phyloP scores from a whole-genome alignment of 2,888 invertebrate genomes.

The Drosophila meridionalis region DNA sequence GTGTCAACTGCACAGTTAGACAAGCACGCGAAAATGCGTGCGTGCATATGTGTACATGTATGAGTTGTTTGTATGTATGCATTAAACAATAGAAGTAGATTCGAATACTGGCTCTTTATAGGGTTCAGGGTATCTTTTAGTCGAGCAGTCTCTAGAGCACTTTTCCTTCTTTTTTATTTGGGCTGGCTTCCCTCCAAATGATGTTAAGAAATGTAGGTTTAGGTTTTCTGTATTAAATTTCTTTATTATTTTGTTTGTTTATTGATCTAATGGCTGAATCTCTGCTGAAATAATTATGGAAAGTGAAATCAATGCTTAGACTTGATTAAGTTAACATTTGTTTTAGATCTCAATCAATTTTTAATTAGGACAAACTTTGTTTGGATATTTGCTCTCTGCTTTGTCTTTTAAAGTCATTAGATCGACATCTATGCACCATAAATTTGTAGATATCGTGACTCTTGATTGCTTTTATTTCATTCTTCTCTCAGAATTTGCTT shows the following conservation, averaged over 20 bases:
- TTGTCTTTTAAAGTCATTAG: constrained; percentile 8
- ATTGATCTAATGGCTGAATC: constrained; percentile 13
- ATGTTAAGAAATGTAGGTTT: constrained; percentile 21
- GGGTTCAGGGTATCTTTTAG: no score
- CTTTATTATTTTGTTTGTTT: neutral
- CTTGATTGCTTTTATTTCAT: constrained; percentile 5
- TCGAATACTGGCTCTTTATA: no score
- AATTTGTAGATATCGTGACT: constrained; percentile 22
- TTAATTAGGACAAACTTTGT: neutral
- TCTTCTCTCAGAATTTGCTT: constrained; percentile 10
- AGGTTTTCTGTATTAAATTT: neutral
- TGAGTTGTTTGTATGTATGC: no score
- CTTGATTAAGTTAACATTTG: constrained; percentile 1
- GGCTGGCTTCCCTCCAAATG: constrained; percentile 32
- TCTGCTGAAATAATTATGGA: neutral
- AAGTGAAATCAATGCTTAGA: constrained; percentile 1
- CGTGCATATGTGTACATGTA: no score
- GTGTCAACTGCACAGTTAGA: no score
- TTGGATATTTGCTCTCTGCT: neutral
- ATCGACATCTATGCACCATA: constrained; percentile 7
- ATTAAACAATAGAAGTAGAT: no score
- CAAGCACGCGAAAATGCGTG: no score
- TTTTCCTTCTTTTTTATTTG: constrained; percentile 8
- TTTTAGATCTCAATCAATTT: neutral
- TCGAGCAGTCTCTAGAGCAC: no score